These are phyloP conservation scores for Amphiduros pacificus DNA, from an alignment of 2,888 invertebrate species.

Conservation along the genomic window DNA sequence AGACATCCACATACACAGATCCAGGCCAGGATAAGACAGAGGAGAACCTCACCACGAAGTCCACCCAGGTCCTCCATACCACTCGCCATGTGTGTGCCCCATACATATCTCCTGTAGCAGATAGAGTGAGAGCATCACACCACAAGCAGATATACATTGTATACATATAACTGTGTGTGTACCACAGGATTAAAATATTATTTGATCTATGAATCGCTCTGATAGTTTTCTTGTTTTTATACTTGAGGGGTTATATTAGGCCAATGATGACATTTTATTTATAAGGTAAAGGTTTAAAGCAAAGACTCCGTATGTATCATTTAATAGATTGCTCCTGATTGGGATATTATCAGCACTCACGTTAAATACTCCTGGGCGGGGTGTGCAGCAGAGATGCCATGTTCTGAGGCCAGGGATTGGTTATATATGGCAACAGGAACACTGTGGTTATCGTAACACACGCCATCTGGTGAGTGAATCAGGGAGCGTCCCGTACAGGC, in stretches of 20 bases:
- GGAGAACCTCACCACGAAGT: conserved; percentile 23
- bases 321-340: not conserved
- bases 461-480: conserved; percentile 9
- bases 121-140: too few relatives aligned
- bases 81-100: too few relatives aligned
- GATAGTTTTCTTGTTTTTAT: not conserved
- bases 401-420: not conserved
- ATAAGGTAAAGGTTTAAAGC: not conserved
- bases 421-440: not conserved
- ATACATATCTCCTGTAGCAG: too few relatives aligned
- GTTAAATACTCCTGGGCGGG: conserved; percentile 5
- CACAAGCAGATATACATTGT: conserved; percentile 1
- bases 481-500: too few relatives aligned
- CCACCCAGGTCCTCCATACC: conserved; percentile 18
- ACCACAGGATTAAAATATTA: not conserved
- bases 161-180: not conserved
- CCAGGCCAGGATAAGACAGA: conserved; percentile 27
- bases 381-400: not conserved
- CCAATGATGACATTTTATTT: not conserved
- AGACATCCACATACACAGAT: conserved; percentile 22
- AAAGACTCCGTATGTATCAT: not conserved
- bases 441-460: conserved; percentile 12
- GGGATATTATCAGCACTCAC: too few relatives aligned
- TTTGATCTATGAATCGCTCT: not conserved
- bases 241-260: not conserved